Evolutionary conservation across 2,888 invertebrate species (phyloP).

Genomic region (Clepsis dumicolana): DNA sequence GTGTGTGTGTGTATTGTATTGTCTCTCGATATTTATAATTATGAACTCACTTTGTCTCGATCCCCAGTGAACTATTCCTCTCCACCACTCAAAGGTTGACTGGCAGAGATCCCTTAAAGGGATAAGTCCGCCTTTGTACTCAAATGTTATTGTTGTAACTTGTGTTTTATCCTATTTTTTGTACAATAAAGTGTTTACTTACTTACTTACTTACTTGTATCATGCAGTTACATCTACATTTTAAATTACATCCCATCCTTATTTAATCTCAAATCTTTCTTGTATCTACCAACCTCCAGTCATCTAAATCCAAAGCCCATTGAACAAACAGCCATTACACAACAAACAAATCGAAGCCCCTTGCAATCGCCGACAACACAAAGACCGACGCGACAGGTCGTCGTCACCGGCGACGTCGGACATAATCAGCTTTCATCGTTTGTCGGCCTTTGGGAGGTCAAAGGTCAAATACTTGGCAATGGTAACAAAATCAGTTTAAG

Average conservation of each 20-base stretch:
- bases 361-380: neutral
- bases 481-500: neutral
- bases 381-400: slow-evolving; percentile 13
- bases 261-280: neutral
- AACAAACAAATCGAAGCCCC: neutral
- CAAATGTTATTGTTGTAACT: no score
- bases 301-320: neutral
- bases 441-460: slow-evolving; percentile 1
- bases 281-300: neutral
- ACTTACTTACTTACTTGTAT: no score
- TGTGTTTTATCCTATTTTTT: no score
- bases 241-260: no score
- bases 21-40: no score
- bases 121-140: no score
- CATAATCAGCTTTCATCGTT: slow-evolving; percentile 4
- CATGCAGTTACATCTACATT: neutral
- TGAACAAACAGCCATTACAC: neutral
- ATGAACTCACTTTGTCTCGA: no score
- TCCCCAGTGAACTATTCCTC: no score
- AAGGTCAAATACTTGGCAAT: slow-evolving; percentile 6
- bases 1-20: no score
- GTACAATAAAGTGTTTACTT: no score
- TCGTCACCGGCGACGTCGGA: neutral
- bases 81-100: no score
- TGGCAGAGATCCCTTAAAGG: no score